Base-by-base conservation (phyloP, 2,888 invertebrate genomes). In the Xestia sexstrigata region DNA sequence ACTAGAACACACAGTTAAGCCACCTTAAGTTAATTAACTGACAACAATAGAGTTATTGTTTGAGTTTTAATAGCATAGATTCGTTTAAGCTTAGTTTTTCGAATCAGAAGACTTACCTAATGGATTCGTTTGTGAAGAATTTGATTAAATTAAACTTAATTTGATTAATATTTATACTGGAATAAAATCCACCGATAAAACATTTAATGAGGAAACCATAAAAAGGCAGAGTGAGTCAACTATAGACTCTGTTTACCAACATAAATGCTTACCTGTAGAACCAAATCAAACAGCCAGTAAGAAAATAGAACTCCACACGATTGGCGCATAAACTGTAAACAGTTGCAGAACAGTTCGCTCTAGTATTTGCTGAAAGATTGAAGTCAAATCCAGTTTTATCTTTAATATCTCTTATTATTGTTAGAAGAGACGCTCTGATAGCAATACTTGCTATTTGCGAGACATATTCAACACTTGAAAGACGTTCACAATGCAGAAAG, bases 351-450 rank as follows among this genome's bases (percentile, higher is more conserved):
- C 83, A 66, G 67, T 71, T 71, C 71, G 39, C 52, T 70, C 84
- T 69, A 66, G 78, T 96, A 92, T 96, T 96, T 96, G 92, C 93
- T 81, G 72, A 91, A 88, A 94, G 95, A 95, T 95, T 94, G 91
- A 92, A 91, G 87, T 85, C 88, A 95, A 95, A 96, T 96, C 95
- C 95, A 91, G 87, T 92, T 93, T 95, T 95, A 95, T 96, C 95
- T 92, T 79, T 91, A 87, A 91, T 92, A 92, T 92, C 91, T 90
- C 89, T 91, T 92, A 92, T 90, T 92, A 90, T 92, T 92, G 90
- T 91, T 91, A 90, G 88, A 91, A 85, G 84, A 89, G 85, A 89
- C 89, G 75, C 85, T 83, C 82, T 87, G 92, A 90, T 92, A 92
- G 85, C 83, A 88, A 82, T 52, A 84, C 74, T 78, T 76, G 81